Evolutionary conservation across 23 tunicate species (phyloP).

Genomic region (Phallusia fumigata): DNA sequence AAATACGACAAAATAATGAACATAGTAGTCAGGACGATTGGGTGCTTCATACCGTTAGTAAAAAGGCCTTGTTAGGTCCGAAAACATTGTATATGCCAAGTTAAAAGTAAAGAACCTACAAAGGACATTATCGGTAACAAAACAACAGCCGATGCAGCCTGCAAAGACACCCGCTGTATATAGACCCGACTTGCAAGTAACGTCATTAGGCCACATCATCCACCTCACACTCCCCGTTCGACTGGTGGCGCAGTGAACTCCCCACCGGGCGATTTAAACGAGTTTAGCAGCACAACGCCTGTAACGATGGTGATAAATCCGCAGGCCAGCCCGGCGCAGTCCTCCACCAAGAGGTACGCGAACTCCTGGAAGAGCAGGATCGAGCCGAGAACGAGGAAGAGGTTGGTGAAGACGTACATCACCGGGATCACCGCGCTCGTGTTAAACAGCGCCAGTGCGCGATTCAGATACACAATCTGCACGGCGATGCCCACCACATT

Average conservation of each 20-base stretch:
- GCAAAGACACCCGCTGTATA: no score
- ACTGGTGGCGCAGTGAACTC: neutral
- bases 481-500: constrained; percentile 61
- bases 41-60: no score
- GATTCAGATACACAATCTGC: constrained; percentile 75
- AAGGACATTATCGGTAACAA: no score
- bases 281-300: constrained; percentile 66
- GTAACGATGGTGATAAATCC: constrained; percentile 76
- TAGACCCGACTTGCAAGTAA: no score
- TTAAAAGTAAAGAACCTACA: no score
- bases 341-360: constrained; percentile 44
- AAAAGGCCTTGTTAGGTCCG: no score
- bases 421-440: constrained; percentile 75
- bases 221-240: neutral
- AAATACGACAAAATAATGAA: no score
- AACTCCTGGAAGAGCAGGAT: constrained; percentile 80
- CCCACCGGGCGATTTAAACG: constrained; percentile 20
- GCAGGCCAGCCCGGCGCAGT: constrained; percentile 70
- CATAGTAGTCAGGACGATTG: no score
- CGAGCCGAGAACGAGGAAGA: constrained; percentile 64
- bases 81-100: no score
- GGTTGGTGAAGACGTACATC: constrained; percentile 74
- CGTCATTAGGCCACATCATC: neutral
- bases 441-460: constrained; percentile 70
- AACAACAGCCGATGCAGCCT: no score